Percentiles rank a stretch among this genome's conserved stretches.
phyloP scores from a whole-genome alignment of 2,797 vertebrate genomes.

The Sebastes iracundus region DNA sequence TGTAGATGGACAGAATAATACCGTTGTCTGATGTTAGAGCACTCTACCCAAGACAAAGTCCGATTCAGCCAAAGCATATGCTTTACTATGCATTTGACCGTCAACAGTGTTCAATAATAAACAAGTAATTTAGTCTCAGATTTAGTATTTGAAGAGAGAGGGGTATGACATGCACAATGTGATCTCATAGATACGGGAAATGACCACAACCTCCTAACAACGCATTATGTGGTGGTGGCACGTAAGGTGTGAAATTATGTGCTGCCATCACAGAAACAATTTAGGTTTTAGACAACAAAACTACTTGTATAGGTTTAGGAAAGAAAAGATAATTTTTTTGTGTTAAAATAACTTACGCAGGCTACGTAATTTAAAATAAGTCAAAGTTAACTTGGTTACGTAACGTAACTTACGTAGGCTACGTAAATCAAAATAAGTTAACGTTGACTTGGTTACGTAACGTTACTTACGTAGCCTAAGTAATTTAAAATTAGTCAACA shows the following conservation, averaged over 20 bases:
- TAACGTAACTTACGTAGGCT: too few relatives aligned
- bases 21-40: not conserved
- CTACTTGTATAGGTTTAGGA: not conserved
- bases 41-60: not conserved
- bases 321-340: not conserved
- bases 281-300: not conserved
- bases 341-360: not conserved
- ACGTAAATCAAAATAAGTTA: too few relatives aligned
- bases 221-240: too few relatives aligned
- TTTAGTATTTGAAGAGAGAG: not conserved
- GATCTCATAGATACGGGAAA: not conserved
- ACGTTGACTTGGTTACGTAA: too few relatives aligned
- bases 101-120: not conserved
- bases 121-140: not conserved
- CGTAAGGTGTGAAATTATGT: not conserved
- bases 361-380: too few relatives aligned
- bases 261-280: not conserved
- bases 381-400: rapidly evolving
- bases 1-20: not conserved
- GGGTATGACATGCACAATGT: not conserved
- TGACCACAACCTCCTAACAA: not conserved
- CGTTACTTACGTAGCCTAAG: too few relatives aligned
- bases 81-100: not conserved
- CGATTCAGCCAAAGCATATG: not conserved
- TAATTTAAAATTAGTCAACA: too few relatives aligned